phyloP scores from a whole-genome alignment of 1,140 invertebrate species.

The Plodia interpunctella region DNA sequence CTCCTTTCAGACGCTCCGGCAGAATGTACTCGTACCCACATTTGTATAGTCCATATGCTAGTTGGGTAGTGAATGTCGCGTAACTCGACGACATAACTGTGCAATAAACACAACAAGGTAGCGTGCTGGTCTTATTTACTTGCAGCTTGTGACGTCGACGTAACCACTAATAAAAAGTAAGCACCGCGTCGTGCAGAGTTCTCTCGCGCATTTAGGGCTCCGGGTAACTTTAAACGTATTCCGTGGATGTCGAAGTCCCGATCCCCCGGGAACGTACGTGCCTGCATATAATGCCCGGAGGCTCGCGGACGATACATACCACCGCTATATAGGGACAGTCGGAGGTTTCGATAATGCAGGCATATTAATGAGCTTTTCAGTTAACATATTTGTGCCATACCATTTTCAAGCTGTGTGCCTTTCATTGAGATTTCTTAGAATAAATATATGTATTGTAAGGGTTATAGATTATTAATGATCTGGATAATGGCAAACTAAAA shows the following conservation, averaged over 20 bases:
- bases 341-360: not conserved
- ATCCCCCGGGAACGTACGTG: conserved; percentile 26
- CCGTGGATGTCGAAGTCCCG: conserved; percentile 25
- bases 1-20: not conserved
- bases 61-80: conserved; percentile 16
- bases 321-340: not conserved
- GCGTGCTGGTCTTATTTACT: too few relatives aligned
- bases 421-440: too few relatives aligned
- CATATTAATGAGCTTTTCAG: not conserved
- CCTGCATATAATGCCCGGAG: conserved; percentile 11
- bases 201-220: too few relatives aligned
- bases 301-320: not conserved
- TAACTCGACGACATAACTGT: too few relatives aligned
- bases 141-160: too few relatives aligned
- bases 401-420: too few relatives aligned
- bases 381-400: not conserved
- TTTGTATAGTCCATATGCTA: conserved; percentile 8
- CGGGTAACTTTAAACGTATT: conserved; percentile 34
- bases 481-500: too few relatives aligned
- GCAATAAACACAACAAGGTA: too few relatives aligned
- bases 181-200: too few relatives aligned
- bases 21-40: not conserved
- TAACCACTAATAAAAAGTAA: too few relatives aligned
- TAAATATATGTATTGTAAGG: too few relatives aligned
- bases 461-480: too few relatives aligned